Evolutionary conservation across 2,797 vertebrate genomes (phyloP).

Genomic region (Enteromius radiatus): DNA sequence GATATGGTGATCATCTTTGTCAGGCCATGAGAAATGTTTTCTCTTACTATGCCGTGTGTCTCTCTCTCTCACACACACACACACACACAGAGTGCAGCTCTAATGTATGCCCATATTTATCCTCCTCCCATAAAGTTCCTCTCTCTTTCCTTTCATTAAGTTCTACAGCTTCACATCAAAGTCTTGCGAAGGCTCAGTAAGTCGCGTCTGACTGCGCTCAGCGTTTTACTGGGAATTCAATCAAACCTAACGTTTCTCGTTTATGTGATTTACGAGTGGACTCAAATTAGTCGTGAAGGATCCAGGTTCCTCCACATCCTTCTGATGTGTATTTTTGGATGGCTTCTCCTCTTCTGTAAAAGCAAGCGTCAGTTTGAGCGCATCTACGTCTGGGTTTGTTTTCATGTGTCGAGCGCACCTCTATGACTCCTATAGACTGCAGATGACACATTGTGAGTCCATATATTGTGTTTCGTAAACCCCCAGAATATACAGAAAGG

Average conservation of each 20-base stretch:
- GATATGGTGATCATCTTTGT: not conserved
- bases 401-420: conserved; percentile 14
- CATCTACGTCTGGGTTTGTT: not conserved
- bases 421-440: not conserved
- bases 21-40: not conserved
- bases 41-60: not conserved
- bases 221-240: conserved; percentile 17
- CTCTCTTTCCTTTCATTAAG: conserved; percentile 26
- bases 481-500: not conserved
- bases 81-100: conserved; percentile 11
- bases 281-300: not conserved
- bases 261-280: conserved; percentile 15
- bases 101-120: conserved; percentile 2
- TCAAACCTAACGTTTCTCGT: conserved; percentile 5
- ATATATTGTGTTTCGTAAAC: not conserved
- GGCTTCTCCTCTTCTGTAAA: not conserved
- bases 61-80: not conserved
- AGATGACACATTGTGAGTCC: not conserved
- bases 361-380: not conserved
- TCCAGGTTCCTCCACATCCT: not conserved
- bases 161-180: conserved; percentile 10
- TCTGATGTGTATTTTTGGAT: conserved; percentile 22
- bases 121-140: not conserved
- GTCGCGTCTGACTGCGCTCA: not conserved
- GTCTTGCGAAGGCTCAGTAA: not conserved